Evolutionary conservation across 2,113 vertebrate genomes (phyloP).

Genomic region (Lepidothrix coronata): DNA sequence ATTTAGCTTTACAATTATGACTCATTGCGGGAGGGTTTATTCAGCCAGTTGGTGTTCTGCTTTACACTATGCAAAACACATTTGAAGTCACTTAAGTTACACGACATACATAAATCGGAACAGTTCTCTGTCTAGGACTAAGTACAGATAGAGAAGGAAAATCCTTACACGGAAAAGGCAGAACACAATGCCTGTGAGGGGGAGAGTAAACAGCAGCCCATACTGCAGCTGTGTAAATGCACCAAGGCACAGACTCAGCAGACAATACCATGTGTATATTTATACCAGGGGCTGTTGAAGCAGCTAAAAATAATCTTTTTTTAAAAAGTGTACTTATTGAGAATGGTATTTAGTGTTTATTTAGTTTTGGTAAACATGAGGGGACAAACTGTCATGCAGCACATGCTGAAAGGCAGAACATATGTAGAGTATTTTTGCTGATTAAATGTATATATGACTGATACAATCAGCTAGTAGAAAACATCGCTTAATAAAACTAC

Average conservation of each 20-base stretch:
- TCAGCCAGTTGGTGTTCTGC: background rate
- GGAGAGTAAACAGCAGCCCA: background rate
- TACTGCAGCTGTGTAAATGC: conserved; percentile 35
- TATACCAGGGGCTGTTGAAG: background rate
- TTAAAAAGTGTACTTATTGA: background rate
- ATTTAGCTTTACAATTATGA: background rate
- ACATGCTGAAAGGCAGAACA: background rate
- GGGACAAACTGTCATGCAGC: background rate
- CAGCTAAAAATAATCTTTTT: background rate
- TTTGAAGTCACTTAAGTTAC: conserved; percentile 9
- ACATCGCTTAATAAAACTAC: background rate
- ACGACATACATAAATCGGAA: background rate
- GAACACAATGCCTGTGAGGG: background rate
- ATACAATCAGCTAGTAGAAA: background rate
- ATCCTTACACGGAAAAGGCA: conserved; percentile 12
- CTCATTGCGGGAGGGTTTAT: background rate
- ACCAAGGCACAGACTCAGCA: background rate
- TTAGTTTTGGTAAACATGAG: background rate
- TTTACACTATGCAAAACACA: background rate
- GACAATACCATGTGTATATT: background rate
- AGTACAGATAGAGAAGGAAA: conserved; percentile 7
- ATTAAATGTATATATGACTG: background rate
- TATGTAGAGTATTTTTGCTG: background rate
- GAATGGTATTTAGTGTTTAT: background rate
- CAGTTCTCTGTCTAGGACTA: background rate